A percentile compares a stretch with the other conserved stretches of the same genome.
Evolutionary conservation across 2,113 vertebrate genomes (phyloP).

Genomic region (Thunnus thynnus): DNA sequence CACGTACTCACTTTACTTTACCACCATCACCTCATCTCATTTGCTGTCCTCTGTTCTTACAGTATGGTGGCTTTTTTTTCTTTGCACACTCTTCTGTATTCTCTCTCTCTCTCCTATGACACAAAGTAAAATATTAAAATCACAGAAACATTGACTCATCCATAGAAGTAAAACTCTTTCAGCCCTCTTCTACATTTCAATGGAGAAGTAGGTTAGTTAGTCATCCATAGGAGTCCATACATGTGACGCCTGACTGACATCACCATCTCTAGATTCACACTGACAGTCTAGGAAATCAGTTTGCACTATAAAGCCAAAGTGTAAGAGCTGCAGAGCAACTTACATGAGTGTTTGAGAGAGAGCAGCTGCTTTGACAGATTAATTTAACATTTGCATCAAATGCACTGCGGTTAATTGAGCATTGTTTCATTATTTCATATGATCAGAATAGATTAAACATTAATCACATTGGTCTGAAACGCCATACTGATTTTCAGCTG

Average conservation of each 20-base stretch:
- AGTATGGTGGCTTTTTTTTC: too few species aligned
- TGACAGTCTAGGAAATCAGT: neutral
- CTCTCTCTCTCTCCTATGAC: too few species aligned
- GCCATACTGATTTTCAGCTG: neutral
- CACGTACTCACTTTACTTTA: neutral
- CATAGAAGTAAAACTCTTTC: neutral
- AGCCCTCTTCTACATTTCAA: too few species aligned
- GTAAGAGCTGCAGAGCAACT: neutral
- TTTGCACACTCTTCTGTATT: too few species aligned
- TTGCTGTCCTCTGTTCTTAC: constrained; percentile 2
- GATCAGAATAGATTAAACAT: constrained; percentile 1
- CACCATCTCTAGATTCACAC: neutral
- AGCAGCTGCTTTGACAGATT: neutral
- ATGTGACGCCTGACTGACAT: neutral
- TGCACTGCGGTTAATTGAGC: neutral
- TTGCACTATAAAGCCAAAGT: neutral
- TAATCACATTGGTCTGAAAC: neutral
- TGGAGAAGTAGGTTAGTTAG: too few species aligned
- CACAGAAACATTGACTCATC: neutral
- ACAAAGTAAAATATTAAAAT: too few species aligned
- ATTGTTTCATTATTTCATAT: neutral
- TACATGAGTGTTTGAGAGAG: too few species aligned
- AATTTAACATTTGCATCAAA: neutral
- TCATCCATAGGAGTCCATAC: too few species aligned
- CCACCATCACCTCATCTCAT: neutral